Evolutionary conservation across 2,797 vertebrate genomes (phyloP), one percentile per base, ranked within the genome.

Genomic region (Sebastes steindachneri): DNA sequence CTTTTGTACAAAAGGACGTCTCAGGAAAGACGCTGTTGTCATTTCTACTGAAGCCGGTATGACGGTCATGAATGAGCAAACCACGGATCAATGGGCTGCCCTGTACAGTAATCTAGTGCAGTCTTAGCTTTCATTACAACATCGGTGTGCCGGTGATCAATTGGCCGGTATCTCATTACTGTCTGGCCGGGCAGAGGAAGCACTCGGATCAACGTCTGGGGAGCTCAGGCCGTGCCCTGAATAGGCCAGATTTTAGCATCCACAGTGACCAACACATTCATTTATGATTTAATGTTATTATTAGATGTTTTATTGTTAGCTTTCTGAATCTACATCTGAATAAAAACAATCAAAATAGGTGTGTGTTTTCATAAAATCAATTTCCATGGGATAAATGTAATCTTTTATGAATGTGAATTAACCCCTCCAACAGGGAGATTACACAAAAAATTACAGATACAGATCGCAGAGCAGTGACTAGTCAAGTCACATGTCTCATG

Each of bases 41-140:
- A 66, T 64, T 82, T 65, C 21, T 9, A 12, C 73, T 58, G 80
- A 70, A 67, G 45, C 28, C 67, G 7, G 29, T 33, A 15, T 48
- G 72, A 75, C 28, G 33, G 73, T 73, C 80, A 63, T 81, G 83
- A 88, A 91, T 79, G 91, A 83, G 65, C 53, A 35, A 37, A 75
- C 79, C 81, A 2, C 73, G 28, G 65, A 88, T 93, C 88, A 84
- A 92, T 91, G 7, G 55, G 35, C 77, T 64, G 26, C 82, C 69
- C 82, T 58, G 67, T 79, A 75, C 79, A 79, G 75, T 79, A 64
- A 89, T 89, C 77, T 60, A 83, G 73, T 17, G 66, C 85, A 33
- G 80, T 86, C 84, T 77, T 83, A 41, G 80, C 82, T 87, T 90
- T 91, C 83, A 85, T 89, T 88, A 82, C 85, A 74, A 71, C 83